phyloP scores from a whole-genome alignment of 1,140 invertebrate genomes.

The Hylaeus anthracinus region DNA sequence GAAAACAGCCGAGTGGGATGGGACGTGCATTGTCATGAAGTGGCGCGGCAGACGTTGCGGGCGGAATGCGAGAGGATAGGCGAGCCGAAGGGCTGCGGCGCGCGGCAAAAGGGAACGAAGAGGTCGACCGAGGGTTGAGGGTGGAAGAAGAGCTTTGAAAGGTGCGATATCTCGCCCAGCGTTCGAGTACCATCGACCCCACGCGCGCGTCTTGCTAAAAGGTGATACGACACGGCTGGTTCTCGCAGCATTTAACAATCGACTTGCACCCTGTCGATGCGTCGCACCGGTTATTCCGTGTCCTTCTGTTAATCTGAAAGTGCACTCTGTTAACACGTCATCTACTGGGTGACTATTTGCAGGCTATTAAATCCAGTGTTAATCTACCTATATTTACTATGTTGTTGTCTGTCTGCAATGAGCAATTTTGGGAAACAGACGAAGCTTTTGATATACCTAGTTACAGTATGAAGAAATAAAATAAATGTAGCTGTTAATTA shows the following conservation, averaged over 20 bases:
- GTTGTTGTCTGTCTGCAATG: too few relatives aligned
- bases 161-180: constrained; percentile 59
- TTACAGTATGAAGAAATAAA: too few relatives aligned
- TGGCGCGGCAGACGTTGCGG: constrained; percentile 41
- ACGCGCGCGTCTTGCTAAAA: constrained; percentile 55
- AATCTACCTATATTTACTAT: too few relatives aligned
- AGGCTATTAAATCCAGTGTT: too few relatives aligned
- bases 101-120: constrained; percentile 33
- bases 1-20: constrained; percentile 49
- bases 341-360: too few relatives aligned
- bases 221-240: constrained; percentile 71
- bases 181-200: constrained; percentile 67
- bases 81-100: constrained; percentile 19
- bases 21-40: constrained; percentile 64
- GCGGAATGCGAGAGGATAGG: constrained; percentile 16
- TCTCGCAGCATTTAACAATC: constrained; percentile 57
- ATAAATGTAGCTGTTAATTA: too few relatives aligned
- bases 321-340: too few relatives aligned
- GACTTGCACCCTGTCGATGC: constrained; percentile 2
- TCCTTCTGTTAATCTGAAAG: background rate
- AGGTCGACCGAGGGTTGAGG: background rate
- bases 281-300: background rate
- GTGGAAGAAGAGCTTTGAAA: constrained; percentile 35
- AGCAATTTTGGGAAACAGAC: too few relatives aligned
- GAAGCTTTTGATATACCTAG: too few relatives aligned